Percentiles rank a stretch among this genome's conserved stretches.
These are phyloP conservation scores for Gambelia wislizenii DNA, from an alignment of 2,797 vertebrate genomes.

Conservation along the genomic window DNA sequence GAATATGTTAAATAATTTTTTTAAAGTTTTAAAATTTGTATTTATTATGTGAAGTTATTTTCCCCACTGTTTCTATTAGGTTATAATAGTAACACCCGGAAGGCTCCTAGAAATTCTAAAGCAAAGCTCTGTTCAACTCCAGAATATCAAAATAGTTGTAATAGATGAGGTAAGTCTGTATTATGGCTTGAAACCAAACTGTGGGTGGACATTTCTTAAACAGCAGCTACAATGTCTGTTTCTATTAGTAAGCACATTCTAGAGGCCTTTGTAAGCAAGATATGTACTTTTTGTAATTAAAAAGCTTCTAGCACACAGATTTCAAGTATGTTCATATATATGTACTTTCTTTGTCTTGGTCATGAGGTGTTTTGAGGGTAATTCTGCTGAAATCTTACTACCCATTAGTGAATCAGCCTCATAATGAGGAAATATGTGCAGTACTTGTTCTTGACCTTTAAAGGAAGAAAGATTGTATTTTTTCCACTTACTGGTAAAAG, in stretches of 20 bases:
- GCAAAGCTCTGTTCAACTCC: constrained; percentile 87
- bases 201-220: not conserved
- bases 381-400: not conserved
- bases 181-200: not conserved
- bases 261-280: not conserved
- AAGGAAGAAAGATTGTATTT: not conserved
- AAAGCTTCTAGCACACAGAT: not conserved
- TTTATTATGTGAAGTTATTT: not conserved
- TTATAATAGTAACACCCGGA: constrained; percentile 95
- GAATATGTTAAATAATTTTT: not conserved
- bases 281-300: not conserved
- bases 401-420: not conserved
- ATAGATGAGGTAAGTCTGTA: constrained; percentile 90
- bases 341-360: not conserved
- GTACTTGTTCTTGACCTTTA: not conserved
- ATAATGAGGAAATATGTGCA: not conserved
- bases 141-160: constrained; percentile 85
- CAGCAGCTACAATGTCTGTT: not conserved
- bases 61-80: constrained; percentile 72
- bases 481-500: not conserved
- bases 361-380: not conserved
- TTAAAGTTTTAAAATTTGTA: not conserved
- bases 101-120: constrained; percentile 93
- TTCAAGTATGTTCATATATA: not conserved
- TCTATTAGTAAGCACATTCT: not conserved